Evolutionary conservation across 2,888 invertebrate species (phyloP).

Genomic region (Ichneumon xanthorius): DNA sequence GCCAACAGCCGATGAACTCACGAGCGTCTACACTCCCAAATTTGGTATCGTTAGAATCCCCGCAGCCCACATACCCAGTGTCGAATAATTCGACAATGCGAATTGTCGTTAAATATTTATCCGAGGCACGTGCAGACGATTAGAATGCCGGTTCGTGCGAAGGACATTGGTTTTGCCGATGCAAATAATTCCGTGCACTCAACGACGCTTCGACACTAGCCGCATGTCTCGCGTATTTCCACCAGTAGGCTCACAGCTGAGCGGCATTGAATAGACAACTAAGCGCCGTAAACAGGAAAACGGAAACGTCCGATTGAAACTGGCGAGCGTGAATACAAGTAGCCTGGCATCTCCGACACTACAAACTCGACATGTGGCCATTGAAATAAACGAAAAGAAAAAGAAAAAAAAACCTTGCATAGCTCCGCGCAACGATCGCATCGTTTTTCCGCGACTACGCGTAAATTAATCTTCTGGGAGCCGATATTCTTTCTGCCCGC

Average conservation of each 20-base stretch:
- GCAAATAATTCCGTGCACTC: slow-evolving; percentile 32
- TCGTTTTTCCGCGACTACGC: not conserved
- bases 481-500: not conserved
- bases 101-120: slow-evolving; percentile 1
- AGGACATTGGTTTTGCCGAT: slow-evolving; percentile 46
- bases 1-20: not conserved
- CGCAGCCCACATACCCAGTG: too few relatives aligned
- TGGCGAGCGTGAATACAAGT: not conserved
- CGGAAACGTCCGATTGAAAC: slow-evolving; percentile 15
- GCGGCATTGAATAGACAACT: slow-evolving; percentile 21
- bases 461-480: not conserved
- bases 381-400: not conserved
- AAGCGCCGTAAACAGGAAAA: slow-evolving; percentile 46
- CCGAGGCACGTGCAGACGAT: slow-evolving; percentile 24
- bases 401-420: not conserved
- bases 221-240: not conserved
- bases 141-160: slow-evolving; percentile 28
- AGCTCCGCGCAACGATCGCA: not conserved
- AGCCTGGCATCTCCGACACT: not conserved
- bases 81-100: too few relatives aligned
- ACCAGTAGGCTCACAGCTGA: not conserved
- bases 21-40: too few relatives aligned
- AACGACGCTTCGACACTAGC: not conserved
- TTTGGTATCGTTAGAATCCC: too few relatives aligned
- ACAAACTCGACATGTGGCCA: slow-evolving; percentile 7